Evolutionary conservation across 23 tunicate genomes (phyloP).

Genomic region (Ascidia mentula): DNA sequence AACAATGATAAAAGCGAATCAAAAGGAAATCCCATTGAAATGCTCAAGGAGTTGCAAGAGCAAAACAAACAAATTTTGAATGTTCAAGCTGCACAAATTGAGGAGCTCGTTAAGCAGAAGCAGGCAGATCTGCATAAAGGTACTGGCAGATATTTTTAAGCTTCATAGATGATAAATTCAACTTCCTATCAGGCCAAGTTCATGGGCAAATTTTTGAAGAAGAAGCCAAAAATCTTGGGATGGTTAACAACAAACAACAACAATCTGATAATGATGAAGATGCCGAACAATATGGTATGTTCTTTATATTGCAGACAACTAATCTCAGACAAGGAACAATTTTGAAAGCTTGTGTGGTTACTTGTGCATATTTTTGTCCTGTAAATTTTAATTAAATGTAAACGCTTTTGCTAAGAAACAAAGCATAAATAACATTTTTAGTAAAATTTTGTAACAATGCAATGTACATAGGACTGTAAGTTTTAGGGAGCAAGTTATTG

Average conservation of each 20-base stretch:
- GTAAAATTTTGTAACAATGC: no score
- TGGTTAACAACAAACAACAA: not conserved
- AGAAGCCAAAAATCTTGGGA: conserved; percentile 9
- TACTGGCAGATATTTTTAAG: not conserved
- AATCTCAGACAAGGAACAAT: no score
- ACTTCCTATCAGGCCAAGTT: not conserved
- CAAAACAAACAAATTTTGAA: not conserved
- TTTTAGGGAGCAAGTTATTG: no score
- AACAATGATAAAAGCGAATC: not conserved
- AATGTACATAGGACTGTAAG: no score
- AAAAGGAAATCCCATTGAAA: not conserved
- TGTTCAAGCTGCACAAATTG: conserved; percentile 1
- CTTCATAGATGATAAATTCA: not conserved
- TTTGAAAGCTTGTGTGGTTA: no score
- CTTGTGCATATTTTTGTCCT: no score
- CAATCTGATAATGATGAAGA: conserved; percentile 8
- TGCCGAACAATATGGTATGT: no score
- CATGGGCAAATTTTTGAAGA: conserved; percentile 4
- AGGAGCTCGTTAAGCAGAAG: conserved; percentile 7
- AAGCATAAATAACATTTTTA: no score
- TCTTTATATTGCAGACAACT: no score
- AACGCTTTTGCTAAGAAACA: no score
- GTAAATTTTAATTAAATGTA: no score
- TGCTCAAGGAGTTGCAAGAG: not conserved
- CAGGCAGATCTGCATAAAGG: conserved; percentile 4